Evolutionary conservation across 2,888 invertebrate genomes (phyloP).

Genomic region (Drosophila neoperkinsi): DNA sequence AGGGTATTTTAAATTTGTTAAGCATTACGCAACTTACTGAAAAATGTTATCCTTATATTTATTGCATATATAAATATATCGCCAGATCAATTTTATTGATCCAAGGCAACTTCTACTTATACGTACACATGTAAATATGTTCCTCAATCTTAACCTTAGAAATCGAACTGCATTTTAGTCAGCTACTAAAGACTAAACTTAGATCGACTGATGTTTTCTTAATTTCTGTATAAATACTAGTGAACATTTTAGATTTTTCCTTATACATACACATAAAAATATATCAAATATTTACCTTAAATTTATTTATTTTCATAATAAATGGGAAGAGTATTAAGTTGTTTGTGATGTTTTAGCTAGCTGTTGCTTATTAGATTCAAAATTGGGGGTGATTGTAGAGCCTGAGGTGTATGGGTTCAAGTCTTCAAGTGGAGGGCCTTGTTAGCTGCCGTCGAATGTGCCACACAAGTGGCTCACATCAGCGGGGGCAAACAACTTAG

Average conservation of each 20-base stretch:
- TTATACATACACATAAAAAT: too few relatives aligned
- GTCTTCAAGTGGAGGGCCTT: conserved; percentile 66
- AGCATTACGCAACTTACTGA: not conserved
- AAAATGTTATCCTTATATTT: not conserved
- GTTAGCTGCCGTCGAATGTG: conserved; percentile 73
- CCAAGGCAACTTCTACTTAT: too few relatives aligned
- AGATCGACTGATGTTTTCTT: too few relatives aligned
- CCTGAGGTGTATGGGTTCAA: conserved; percentile 7
- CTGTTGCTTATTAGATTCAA: not conserved
- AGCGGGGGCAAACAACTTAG: conserved; percentile 71
- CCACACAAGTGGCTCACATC: conserved; percentile 84
- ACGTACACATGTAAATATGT: not conserved
- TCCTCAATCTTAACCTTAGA: too few relatives aligned
- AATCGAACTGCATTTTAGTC: too few relatives aligned
- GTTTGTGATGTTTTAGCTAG: not conserved
- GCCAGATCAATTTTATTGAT: not conserved
- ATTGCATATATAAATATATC: not conserved
- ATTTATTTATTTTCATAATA: not conserved
- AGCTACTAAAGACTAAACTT: too few relatives aligned
- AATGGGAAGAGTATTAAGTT: not conserved
- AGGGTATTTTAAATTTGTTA: not conserved
- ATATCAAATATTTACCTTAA: too few relatives aligned
- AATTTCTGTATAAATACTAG: too few relatives aligned
- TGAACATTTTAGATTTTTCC: too few relatives aligned
- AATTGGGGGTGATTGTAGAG: conserved; percentile 72